Conservation (phyloP, 2,797 vertebrate species). For the Acestrorhynchus altus region DNA sequence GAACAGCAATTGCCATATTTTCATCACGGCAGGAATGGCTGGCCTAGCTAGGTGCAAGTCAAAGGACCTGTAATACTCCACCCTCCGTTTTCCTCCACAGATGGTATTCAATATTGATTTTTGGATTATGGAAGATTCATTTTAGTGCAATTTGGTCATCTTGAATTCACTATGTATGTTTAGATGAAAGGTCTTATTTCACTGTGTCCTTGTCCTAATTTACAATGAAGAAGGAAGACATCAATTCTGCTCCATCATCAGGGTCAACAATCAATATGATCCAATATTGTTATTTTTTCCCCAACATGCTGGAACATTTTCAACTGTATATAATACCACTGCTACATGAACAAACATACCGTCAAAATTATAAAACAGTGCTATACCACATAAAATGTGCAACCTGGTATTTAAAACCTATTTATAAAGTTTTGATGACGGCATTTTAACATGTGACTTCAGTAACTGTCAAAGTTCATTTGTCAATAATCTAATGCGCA, state of each 20-base stretch:
- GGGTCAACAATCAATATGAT: background rate
- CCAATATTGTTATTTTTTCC: background rate
- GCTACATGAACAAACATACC: background rate
- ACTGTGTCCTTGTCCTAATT: background rate
- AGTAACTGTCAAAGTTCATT: background rate
- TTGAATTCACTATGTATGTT: constrained; percentile 26
- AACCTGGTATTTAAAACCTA: too few relatives aligned
- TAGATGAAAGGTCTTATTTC: constrained; percentile 48
- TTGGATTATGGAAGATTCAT: background rate
- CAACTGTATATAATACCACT: background rate
- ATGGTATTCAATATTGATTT: constrained; percentile 2
- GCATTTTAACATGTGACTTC: too few relatives aligned
- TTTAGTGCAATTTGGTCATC: constrained; percentile 8
- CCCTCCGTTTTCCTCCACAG: background rate
- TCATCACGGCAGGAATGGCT: constrained; percentile 2
- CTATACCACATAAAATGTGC: too few relatives aligned
- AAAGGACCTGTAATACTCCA: background rate
- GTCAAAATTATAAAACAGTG: background rate
- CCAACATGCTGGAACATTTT: background rate
- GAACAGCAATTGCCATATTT: constrained; percentile 14
- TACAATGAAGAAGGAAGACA: constrained; percentile 17
- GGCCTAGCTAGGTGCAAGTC: constrained; percentile 4
- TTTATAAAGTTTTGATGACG: too few relatives aligned
- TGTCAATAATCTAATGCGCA: background rate
- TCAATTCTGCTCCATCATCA: background rate